Evolutionary conservation across 37 sponge, comb jelly and placozoan species (phyloP).

Genomic region (Spongilla lacustris): DNA sequence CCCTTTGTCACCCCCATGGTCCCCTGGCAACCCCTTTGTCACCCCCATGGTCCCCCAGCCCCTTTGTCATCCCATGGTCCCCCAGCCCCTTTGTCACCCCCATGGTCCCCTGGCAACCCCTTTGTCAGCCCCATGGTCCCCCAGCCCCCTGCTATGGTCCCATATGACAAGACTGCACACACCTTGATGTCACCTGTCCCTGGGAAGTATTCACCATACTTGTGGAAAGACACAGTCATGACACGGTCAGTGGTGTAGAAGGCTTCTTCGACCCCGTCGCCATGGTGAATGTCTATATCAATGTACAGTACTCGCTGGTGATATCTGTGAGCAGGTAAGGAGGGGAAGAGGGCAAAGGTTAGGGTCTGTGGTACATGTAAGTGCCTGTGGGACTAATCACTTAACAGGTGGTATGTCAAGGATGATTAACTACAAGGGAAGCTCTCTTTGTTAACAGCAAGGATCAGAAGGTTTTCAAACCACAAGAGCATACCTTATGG

Average conservation of each 20-base stretch:
- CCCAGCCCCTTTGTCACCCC: too few species aligned
- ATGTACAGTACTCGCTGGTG: constrained; percentile 98
- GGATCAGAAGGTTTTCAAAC: neutral
- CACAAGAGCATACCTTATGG: too few species aligned
- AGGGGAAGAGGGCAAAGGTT: neutral
- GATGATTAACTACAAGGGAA: neutral
- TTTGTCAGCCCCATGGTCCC: neutral
- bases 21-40: neutral
- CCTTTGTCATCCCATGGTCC: neutral
- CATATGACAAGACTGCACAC: neutral
- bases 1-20: neutral
- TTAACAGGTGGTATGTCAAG: neutral
- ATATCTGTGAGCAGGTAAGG: constrained; percentile 63
- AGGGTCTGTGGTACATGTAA: too few species aligned
- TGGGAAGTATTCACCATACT: constrained; percentile 99
- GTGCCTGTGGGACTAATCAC: too few species aligned
- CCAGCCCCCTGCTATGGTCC: neutral
- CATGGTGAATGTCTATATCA: constrained; percentile 99
- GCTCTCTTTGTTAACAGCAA: neutral
- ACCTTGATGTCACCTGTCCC: constrained; percentile 97
- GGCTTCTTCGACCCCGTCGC: constrained; percentile 99
- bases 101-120: too few species aligned
- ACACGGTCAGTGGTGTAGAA: constrained; percentile 99
- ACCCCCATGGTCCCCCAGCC: neutral
- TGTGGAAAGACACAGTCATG: constrained; percentile 99